A percentile compares a stretch with the other conserved stretches of the same genome.
Evolutionary conservation across 2,797 vertebrate genomes (phyloP).

Genomic region (Molossus alvarezi): DNA sequence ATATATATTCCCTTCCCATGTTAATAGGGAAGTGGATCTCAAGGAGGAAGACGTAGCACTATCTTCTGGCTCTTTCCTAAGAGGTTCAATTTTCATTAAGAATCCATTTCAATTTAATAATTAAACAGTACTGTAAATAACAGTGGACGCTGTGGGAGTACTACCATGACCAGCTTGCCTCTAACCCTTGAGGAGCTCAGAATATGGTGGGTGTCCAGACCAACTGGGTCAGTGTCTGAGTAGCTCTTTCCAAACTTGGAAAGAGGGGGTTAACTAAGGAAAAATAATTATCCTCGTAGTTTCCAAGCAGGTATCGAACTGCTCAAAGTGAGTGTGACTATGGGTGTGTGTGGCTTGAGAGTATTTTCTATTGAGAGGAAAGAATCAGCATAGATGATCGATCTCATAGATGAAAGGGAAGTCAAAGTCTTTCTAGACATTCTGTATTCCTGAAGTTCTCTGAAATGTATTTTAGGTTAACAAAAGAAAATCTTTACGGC

Average conservation of each 20-base stretch:
- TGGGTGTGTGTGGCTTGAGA: background rate
- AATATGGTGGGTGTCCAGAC: background rate
- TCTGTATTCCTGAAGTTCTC: constrained; percentile 14
- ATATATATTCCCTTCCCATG: background rate
- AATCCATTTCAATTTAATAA: constrained; percentile 8
- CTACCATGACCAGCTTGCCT: background rate
- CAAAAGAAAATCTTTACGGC: background rate
- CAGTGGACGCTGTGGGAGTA: background rate
- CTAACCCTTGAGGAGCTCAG: background rate
- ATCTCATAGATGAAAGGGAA: background rate
- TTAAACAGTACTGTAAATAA: background rate
- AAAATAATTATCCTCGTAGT: background rate
- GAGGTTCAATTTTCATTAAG: background rate
- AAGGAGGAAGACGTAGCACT: background rate
- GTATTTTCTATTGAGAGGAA: background rate
- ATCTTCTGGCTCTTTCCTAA: background rate
- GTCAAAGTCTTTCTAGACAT: background rate
- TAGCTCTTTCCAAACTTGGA: background rate
- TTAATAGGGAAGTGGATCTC: background rate
- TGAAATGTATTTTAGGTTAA: background rate
- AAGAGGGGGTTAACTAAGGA: background rate
- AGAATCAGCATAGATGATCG: background rate
- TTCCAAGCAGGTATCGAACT: background rate
- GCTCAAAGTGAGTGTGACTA: background rate
- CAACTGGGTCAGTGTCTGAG: background rate